Base-by-base conservation (phyloP, 2,797 vertebrate species). In the Phalanger gymnotis region DNA sequence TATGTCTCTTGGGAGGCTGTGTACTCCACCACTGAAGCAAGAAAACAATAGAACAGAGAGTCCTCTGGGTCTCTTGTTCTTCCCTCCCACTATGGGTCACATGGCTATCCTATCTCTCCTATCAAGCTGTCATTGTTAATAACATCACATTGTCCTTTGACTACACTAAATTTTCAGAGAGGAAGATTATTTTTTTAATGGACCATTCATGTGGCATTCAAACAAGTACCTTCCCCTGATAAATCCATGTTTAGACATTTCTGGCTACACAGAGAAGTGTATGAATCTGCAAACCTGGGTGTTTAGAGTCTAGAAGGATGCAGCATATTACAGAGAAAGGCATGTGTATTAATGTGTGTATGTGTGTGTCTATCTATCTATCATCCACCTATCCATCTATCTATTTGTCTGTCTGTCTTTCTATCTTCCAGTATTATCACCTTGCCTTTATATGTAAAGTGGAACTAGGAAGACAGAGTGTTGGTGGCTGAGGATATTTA, bases 21-120 rank as follows among this genome's bases (percentile, higher is more conserved):
- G 90, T 56, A 91, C n/a, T 90, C 0, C 2, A 90, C 31, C 0
- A 7, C 61, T 9, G 13, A 92, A 94, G 54, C 61, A 5, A 0
- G 53, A 1, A 90, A 54, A 81, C 22, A 51, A 54, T 93, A 93
- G 27, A 22, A 66, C 19, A n/a, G 2, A 34, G 61, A 22, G 51
- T 58, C 95, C 81, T 25, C 1, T 0, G 1, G 6, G 25, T 53
- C 31, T 95, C 87, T 89, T 3, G 0, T 31, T 92, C 94, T 97
- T 94, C 1, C 0, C n/a, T 95, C 54, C 28, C 93, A 25, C 5
- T 54, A 40, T 0, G 0, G 34, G 34, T 0, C 12, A 87, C 0
- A 0, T 7, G 19, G 34, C 13, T 9, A 1, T 54, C 93, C 87
- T 92, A 53, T 30, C 81, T 93, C 27, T 19, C 0, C 31, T 28